These are phyloP conservation scores for Ceratotherium simum DNA, from an alignment of 2,113 vertebrate species.

Conservation along the genomic window DNA sequence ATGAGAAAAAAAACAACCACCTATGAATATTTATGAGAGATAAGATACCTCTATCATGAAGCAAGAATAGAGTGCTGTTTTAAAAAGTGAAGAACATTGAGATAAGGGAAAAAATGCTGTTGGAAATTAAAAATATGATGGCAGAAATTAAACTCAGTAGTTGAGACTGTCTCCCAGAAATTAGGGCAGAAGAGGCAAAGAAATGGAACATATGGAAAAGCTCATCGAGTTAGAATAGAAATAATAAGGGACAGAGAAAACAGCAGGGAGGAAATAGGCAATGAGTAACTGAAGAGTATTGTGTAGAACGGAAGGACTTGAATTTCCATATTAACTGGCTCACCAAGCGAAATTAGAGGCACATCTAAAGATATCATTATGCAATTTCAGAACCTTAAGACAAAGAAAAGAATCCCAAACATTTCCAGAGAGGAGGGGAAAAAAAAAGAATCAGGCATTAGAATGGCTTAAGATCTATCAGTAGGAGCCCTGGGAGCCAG, in stretches of 20 bases:
- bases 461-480: neutral
- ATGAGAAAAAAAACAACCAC: neutral
- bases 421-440: neutral
- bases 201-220: neutral
- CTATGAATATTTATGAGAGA: neutral
- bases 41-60: neutral
- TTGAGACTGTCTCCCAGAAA: slow-evolving; percentile 52
- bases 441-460: neutral
- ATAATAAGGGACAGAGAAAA: neutral
- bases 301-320: neutral
- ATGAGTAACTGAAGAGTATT: neutral
- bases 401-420: neutral
- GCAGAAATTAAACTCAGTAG: neutral
- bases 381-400: neutral
- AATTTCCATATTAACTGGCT: neutral
- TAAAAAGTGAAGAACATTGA: neutral
- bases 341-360: neutral
- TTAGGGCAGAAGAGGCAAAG: neutral
- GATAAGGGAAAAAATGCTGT: neutral
- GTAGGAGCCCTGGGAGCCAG: neutral
- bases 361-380: neutral
- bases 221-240: neutral
- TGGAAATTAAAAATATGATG: slow-evolving; percentile 50
- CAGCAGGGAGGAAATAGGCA: neutral
- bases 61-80: neutral